Conservation (phyloP, 2,797 vertebrate genomes). For the Malacoctenus gilli region DNA sequence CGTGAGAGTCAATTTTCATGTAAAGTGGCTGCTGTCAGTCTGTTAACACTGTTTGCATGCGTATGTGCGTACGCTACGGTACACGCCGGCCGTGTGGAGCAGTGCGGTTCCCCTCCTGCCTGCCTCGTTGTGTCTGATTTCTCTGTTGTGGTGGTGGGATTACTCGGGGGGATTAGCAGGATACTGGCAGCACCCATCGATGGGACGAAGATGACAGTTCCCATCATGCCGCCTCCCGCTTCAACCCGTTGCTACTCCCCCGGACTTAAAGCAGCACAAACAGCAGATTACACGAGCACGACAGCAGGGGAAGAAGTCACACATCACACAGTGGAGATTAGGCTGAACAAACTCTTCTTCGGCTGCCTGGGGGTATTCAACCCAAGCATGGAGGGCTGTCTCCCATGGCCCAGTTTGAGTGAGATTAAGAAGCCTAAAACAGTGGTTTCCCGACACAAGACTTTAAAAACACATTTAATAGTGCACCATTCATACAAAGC, state of each 20-base stretch:
- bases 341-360: constrained; percentile 64
- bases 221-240: constrained; percentile 63
- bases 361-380: constrained; percentile 52
- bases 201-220: constrained; percentile 75
- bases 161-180: constrained; percentile 75
- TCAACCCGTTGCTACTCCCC: constrained; percentile 53
- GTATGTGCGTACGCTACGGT: constrained; percentile 4
- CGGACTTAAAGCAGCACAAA: constrained; percentile 67
- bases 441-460: constrained; percentile 24
- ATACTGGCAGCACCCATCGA: constrained; percentile 72
- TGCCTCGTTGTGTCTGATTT: constrained; percentile 55
- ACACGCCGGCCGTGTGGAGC: constrained; percentile 11
- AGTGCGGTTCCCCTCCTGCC: constrained; percentile 38
- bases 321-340: constrained; percentile 71
- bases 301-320: constrained; percentile 70
- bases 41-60: constrained; percentile 21
- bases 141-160: constrained; percentile 69
- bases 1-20: constrained; percentile 42
- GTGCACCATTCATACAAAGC: not conserved
- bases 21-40: constrained; percentile 39
- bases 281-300: constrained; percentile 72
- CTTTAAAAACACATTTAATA: constrained; percentile 21
- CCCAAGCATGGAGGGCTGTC: constrained; percentile 59
- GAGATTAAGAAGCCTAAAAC: constrained; percentile 58
- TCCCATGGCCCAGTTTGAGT: constrained; percentile 59